Evolutionary conservation across 2,797 vertebrate species (phyloP).

Genomic region (Triplophysa bombifrons): DNA sequence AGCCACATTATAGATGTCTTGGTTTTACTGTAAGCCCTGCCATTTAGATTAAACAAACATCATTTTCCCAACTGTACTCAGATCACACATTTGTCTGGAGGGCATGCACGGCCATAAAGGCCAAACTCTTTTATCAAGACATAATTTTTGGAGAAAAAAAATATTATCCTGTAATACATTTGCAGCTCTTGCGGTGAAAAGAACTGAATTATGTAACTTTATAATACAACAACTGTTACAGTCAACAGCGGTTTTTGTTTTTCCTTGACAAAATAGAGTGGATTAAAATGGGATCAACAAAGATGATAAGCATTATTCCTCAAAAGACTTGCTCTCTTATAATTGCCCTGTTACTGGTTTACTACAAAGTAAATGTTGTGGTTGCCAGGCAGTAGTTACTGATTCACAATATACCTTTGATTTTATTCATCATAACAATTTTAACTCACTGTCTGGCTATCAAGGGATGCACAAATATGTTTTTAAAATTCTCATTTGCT

Average conservation of each 20-base stretch:
- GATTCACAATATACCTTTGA: background rate
- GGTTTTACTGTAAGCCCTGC: conserved; percentile 71
- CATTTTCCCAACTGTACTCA: conserved; percentile 5
- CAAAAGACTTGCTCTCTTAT: conserved; percentile 5
- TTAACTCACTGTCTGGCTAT: too few species aligned
- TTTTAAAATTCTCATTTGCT: too few species aligned
- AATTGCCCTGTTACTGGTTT: background rate
- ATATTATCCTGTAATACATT: conserved; percentile 23
- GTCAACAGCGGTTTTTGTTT: background rate
- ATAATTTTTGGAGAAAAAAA: background rate
- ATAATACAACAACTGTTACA: conserved; percentile 23
- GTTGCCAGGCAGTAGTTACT: background rate
- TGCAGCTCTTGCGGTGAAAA: conserved; percentile 4
- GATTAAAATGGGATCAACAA: conserved; percentile 22
- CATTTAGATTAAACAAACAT: conserved; percentile 77
- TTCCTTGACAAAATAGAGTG: background rate
- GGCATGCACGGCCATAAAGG: conserved; percentile 7
- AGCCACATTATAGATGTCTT: conserved; percentile 71
- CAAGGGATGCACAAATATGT: too few species aligned
- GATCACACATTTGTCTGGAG: background rate
- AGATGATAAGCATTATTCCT: conserved; percentile 19
- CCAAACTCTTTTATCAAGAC: conserved; percentile 39
- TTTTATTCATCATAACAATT: too few species aligned
- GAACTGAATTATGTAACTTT: conserved; percentile 41
- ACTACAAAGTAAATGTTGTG: background rate